A percentile compares a stretch with the other conserved stretches of the same genome.
Evolutionary conservation across 2,113 vertebrate genomes (phyloP).

Genomic region (Noctilio leporinus): DNA sequence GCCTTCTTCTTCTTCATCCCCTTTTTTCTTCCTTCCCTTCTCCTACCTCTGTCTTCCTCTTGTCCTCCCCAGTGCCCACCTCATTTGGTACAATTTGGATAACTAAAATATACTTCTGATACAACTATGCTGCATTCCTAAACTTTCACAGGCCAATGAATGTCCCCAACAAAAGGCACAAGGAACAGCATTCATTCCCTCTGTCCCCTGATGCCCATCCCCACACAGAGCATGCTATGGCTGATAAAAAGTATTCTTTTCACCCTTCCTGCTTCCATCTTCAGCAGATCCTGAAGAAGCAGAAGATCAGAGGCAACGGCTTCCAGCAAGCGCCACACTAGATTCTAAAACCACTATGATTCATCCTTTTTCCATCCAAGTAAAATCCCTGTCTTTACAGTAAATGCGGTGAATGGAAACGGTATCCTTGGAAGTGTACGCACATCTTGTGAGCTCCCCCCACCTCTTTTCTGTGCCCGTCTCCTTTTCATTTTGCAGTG

Average conservation of each 20-base stretch:
- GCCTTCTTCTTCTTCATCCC: not conserved
- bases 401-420: constrained; percentile 57
- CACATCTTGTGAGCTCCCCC: not conserved
- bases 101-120: not conserved
- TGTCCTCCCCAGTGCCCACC: not conserved
- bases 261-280: not conserved
- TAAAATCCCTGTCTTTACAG: constrained; percentile 57
- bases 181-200: not conserved
- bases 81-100: not conserved
- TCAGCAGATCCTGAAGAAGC: not conserved
- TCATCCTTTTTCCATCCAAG: constrained; percentile 62
- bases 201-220: not conserved
- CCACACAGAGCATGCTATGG: not conserved
- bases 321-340: constrained; percentile 2
- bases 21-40: not conserved
- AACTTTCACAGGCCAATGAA: not conserved
- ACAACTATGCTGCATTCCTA: not conserved
- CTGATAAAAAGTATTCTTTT: not conserved
- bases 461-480: not conserved
- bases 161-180: not conserved
- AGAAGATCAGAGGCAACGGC: constrained; percentile 39
- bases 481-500: constrained; percentile 57
- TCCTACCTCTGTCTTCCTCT: too few species aligned
- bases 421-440: not conserved
- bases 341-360: constrained; percentile 38